These are phyloP conservation scores for Colinus virginianus DNA, from an alignment of 2,113 vertebrate species.

Conservation along the genomic window DNA sequence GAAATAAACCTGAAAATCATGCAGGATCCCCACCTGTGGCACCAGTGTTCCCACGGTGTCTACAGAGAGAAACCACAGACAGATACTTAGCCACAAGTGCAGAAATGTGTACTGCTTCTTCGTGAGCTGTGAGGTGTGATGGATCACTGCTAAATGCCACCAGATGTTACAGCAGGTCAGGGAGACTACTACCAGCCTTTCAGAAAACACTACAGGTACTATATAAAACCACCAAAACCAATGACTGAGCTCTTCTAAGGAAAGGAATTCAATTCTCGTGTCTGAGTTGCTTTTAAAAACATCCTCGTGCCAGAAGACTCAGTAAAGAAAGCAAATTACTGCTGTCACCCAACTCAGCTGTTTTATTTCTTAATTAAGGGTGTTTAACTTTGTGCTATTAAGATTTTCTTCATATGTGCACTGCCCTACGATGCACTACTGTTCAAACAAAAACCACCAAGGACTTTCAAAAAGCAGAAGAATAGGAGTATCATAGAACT, in stretches of 20 bases:
- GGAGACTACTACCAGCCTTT: not conserved
- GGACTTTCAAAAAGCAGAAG: not conserved
- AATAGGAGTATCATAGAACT: not conserved
- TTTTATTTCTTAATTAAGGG: not conserved
- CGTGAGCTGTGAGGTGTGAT: not conserved
- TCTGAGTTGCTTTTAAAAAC: not conserved
- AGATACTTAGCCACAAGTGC: not conserved
- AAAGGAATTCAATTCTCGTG: not conserved
- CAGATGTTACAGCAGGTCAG: rapidly evolving
- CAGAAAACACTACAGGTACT: not conserved
- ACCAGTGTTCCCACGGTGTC: not conserved
- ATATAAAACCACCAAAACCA: not conserved
- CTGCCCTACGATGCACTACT: not conserved
- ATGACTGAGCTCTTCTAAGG: not conserved
- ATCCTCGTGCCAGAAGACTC: not conserved
- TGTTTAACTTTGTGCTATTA: not conserved
- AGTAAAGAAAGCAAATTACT: not conserved
- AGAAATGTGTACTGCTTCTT: not conserved
- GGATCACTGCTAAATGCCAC: not conserved
- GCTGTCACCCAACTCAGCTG: not conserved
- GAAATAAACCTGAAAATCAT: not conserved
- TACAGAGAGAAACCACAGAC: not conserved
- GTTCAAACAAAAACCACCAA: not conserved
- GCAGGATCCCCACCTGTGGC: not conserved
- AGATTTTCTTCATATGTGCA: too few species aligned